Evolutionary conservation across 2,888 invertebrate genomes (phyloP).

Genomic region (Dione vanillae): DNA sequence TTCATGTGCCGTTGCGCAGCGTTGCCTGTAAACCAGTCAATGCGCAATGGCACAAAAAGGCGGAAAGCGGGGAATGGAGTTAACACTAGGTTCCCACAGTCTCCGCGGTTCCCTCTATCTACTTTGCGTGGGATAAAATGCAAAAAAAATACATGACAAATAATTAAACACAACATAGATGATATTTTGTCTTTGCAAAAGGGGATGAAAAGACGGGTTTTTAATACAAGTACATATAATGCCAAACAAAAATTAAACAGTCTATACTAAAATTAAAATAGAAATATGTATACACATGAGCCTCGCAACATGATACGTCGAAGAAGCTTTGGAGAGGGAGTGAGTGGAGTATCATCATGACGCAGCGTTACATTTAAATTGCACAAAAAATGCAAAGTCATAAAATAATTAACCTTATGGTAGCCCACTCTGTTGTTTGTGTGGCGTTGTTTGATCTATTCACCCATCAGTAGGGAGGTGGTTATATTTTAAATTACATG

Average conservation of each 20-base stretch:
- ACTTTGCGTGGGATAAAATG: too few species aligned
- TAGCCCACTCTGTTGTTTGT: too few species aligned
- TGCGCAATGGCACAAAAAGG: too few species aligned
- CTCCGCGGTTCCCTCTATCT: too few species aligned
- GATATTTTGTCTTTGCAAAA: neutral
- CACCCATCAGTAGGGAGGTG: neutral
- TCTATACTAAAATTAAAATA: neutral
- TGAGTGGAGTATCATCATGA: slow-evolving; percentile 14
- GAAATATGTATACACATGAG: neutral
- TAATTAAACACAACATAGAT: slow-evolving; percentile 43
- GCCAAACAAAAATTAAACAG: neutral
- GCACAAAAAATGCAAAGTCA: neutral
- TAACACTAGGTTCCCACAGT: too few species aligned
- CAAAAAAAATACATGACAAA: too few species aligned
- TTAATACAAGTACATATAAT: slow-evolving; percentile 1
- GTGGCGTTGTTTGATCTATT: too few species aligned
- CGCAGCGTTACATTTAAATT: neutral
- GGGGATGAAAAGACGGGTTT: neutral
- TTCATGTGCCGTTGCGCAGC: too few species aligned
- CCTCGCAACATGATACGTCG: neutral
- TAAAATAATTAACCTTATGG: too few species aligned
- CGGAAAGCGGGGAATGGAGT: too few species aligned
- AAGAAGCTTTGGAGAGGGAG: neutral
- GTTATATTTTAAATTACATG: neutral
- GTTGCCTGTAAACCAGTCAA: too few species aligned